Conservation (phyloP, 2,113 vertebrate species). For the Elanus axillaris region DNA sequence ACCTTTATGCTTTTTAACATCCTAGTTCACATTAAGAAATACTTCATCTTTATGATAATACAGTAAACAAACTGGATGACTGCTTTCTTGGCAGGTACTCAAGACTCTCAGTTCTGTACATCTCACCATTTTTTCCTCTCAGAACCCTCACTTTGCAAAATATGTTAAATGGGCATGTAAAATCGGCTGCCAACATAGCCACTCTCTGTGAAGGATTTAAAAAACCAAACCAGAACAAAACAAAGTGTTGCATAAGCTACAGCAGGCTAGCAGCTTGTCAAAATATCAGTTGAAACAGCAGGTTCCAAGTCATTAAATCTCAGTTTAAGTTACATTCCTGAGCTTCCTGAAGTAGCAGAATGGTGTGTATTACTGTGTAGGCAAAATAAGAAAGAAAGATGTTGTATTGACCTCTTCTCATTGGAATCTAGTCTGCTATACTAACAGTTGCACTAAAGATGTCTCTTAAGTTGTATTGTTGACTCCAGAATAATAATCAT, state of each 20-base stretch:
- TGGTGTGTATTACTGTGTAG: not conserved
- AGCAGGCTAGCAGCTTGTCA: conserved; percentile 2
- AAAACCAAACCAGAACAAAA: not conserved
- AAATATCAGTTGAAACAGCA: conserved; percentile 17
- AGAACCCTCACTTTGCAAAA: not conserved
- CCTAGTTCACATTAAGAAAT: not conserved
- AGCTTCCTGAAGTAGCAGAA: not conserved
- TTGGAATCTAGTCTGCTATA: not conserved
- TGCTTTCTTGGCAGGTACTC: not conserved
- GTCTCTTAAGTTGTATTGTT: not conserved
- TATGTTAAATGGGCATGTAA: not conserved
- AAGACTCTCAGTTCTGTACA: not conserved
- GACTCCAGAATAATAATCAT: not conserved
- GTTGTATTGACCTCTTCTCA: not conserved
- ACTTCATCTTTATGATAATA: not conserved
- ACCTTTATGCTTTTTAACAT: not conserved
- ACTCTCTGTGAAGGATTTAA: not conserved
- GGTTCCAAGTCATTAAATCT: conserved; percentile 36
- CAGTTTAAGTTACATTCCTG: not conserved
- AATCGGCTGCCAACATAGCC: not conserved
- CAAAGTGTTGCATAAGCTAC: not conserved
- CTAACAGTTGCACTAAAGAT: not conserved
- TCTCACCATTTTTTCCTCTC: not conserved
- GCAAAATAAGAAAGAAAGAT: conserved; percentile 18
- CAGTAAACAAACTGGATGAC: not conserved